Percentiles rank a stretch among this genome's conserved stretches.
Evolutionary conservation across 1,140 invertebrate genomes (phyloP).

Genomic region (Babylonia areolata): DNA sequence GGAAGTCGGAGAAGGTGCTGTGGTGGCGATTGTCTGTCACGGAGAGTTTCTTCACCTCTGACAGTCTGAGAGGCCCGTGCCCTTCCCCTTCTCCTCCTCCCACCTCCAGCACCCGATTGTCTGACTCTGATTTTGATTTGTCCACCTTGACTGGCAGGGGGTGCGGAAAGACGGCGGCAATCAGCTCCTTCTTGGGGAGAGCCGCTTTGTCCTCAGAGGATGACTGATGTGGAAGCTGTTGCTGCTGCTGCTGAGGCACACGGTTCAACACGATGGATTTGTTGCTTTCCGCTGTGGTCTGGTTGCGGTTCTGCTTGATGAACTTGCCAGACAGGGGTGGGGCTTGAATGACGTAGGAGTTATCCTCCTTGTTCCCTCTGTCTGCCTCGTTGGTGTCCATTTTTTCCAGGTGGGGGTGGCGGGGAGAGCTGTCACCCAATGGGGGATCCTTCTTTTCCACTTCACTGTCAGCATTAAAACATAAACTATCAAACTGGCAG

Average conservation of each 20-base stretch:
- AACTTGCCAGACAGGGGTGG: conserved; percentile 42
- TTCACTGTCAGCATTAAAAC: conserved; percentile 48
- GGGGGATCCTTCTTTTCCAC: conserved; percentile 59
- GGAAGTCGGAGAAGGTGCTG: conserved; percentile 63
- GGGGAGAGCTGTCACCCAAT: conserved; percentile 39
- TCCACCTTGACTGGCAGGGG: not conserved
- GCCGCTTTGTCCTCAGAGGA: not conserved
- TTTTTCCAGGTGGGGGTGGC: conserved; percentile 26
- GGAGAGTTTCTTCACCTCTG: conserved; percentile 23
- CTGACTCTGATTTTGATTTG: not conserved
- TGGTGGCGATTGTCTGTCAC: conserved; percentile 58
- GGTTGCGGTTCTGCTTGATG: conserved; percentile 48
- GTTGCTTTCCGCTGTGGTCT: conserved; percentile 25
- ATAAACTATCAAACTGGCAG: not conserved
- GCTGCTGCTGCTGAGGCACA: conserved; percentile 6
- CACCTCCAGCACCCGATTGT: conserved; percentile 3
- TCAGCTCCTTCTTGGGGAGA: not conserved
- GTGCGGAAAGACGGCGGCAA: not conserved
- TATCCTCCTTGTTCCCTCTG: not conserved
- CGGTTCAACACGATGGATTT: conserved; percentile 3
- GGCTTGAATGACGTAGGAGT: conserved; percentile 24
- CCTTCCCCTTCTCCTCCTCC: not conserved
- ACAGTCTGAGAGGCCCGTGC: conserved; percentile 15
- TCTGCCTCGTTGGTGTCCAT: conserved; percentile 52
- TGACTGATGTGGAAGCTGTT: not conserved